Conservation (phyloP, 2,113 vertebrate species). For the Anser brachyrhynchus region DNA sequence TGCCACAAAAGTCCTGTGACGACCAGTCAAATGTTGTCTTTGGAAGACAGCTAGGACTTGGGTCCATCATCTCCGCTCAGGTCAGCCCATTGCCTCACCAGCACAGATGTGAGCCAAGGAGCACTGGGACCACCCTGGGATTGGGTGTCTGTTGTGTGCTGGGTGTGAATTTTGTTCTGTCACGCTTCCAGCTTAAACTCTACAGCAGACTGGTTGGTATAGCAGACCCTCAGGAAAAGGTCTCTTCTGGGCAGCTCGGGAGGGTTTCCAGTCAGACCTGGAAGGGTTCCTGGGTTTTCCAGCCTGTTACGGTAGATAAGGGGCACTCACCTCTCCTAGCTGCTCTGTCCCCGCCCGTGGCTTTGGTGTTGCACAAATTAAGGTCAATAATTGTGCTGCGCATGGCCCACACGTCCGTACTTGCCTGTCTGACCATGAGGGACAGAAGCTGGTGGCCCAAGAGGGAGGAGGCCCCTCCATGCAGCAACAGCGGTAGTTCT, state of each 20-base stretch:
- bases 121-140: not conserved
- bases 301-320: not conserved
- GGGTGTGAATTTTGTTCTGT: not conserved
- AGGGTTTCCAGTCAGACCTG: not conserved
- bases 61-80: not conserved
- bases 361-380: not conserved
- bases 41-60: not conserved
- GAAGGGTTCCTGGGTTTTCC: not conserved
- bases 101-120: not conserved
- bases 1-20: not conserved
- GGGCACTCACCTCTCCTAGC: not conserved
- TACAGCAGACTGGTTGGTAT: not conserved
- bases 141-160: accelerated
- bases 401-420: not conserved
- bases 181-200: not conserved
- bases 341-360: not conserved
- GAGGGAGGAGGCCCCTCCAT: not conserved
- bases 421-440: not conserved
- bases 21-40: not conserved
- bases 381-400: not conserved
- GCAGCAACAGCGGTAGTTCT: not conserved
- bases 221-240: not conserved
- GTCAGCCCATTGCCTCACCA: accelerated
- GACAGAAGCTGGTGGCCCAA: not conserved
- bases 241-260: not conserved